A percentile compares a stretch with the other conserved stretches of the same genome.
These are phyloP conservation scores for Silurus glanis DNA, from an alignment of 2,113 vertebrate genomes.

Conservation along the genomic window DNA sequence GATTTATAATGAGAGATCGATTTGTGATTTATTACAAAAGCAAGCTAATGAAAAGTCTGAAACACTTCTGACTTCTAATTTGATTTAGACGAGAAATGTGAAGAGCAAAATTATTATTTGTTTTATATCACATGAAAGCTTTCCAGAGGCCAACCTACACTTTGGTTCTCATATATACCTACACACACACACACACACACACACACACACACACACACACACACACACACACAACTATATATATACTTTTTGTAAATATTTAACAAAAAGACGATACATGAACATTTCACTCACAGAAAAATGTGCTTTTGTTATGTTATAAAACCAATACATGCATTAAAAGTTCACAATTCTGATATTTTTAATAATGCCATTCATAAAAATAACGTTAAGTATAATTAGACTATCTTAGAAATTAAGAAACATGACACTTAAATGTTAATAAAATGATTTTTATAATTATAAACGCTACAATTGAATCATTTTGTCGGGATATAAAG, in stretches of 20 bases:
- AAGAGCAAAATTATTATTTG: not conserved
- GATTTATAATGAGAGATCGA: not conserved
- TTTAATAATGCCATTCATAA: not conserved
- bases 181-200: too few species aligned
- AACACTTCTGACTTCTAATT: not conserved
- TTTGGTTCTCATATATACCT: not conserved
- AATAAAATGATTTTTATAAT: not conserved
- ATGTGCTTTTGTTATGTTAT: too few species aligned
- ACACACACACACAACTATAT: too few species aligned
- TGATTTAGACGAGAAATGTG: not conserved
- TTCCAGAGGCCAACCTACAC: not conserved
- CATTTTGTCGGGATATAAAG: not conserved
- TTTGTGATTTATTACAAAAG: not conserved
- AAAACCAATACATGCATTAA: too few species aligned
- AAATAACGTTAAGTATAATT: not conserved
- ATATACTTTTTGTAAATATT: too few species aligned
- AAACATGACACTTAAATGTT: not conserved
- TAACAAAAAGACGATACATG: too few species aligned
- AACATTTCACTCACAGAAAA: too few species aligned
- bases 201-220: too few species aligned
- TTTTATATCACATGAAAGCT: not conserved
- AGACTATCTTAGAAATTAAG: not conserved
- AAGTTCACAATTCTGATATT: not conserved
- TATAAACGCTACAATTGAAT: not conserved
- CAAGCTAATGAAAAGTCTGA: not conserved